Base-by-base conservation (phyloP, 2,113 vertebrate species). In the Dicentrarchus labrax region DNA sequence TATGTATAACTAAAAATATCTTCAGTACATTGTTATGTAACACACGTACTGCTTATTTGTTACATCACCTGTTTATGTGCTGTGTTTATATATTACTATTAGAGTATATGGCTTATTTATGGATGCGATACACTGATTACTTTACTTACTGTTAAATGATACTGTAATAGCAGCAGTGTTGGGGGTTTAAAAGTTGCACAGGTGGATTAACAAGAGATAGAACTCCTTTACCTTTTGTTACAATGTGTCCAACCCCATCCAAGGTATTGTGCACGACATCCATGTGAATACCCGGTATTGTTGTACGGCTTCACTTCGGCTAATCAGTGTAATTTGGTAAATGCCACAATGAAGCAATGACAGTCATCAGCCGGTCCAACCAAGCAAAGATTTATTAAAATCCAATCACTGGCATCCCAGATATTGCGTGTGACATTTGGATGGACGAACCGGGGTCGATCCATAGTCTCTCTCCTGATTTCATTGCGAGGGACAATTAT, bases 381-480 rank as follows among this genome's bases (percentile, higher is more conserved):
- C 62, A 22, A 62, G 48, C 66, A 78, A 68, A 64, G 36, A 50
- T 75, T 83, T 70, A 88, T 88, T 76, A 80, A 90, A 85, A 92
- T 88, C 71, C 82, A 85, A 74, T 87, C 71, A 80, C 16, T 41
- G 53, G 47, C 66, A 43, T 67, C 43, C 39, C 17, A 47, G 39
- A 74, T 82, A 82, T 66, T 74, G 71, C 19, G 6, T 19, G 24
- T 84, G 75, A 83, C 84, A 84, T 86, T 84, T 84, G 62, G 51
- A 61, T 83, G 69, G 74, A 81, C 51, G 4, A 56, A 72, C 8
- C n/a, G 11, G 54, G 39, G 75, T 72, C 36, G 13, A 78, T 51
- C 84, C 60, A 41, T 22, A 54, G 36, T 59, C 8, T 47, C 43
- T 61, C 56, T 65, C 21, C 24, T 67, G 66, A 65, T 87, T 83